These are phyloP conservation scores for Sternotherus odoratus DNA, from an alignment of 2,797 vertebrate species.

Conservation along the genomic window DNA sequence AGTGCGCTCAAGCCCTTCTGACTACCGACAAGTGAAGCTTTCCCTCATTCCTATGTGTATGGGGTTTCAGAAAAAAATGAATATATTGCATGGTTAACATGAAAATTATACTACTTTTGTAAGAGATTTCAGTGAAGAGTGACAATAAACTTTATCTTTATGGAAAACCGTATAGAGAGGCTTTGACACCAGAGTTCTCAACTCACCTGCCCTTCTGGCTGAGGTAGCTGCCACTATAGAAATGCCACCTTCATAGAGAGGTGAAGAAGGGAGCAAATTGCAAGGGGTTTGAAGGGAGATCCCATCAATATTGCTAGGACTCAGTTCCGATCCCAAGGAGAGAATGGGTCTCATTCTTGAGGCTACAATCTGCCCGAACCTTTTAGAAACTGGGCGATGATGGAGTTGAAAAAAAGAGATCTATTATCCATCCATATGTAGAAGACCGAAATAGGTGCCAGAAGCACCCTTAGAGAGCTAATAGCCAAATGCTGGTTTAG, in stretches of 20 bases:
- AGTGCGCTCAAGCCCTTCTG: neutral
- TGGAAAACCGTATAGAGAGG: neutral
- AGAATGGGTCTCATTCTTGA: neutral
- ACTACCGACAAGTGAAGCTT: neutral
- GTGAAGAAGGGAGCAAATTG: neutral
- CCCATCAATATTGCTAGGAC: neutral
- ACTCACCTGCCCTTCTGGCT: neutral
- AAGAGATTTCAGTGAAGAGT: neutral
- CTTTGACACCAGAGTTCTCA: neutral
- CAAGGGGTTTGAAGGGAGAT: neutral
- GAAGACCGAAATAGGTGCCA: neutral
- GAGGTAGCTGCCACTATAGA: neutral
- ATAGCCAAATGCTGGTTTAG: neutral
- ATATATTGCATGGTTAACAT: neutral
- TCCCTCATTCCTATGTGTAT: neutral
- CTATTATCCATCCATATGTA: neutral
- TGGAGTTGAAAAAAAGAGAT: neutral
- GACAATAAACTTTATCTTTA: neutral
- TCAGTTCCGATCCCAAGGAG: neutral
- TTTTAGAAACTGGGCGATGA: neutral
- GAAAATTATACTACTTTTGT: neutral
- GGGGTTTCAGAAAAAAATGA: neutral
- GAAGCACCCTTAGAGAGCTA: neutral
- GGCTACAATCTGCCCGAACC: neutral
- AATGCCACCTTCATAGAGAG: neutral